phyloP scores from a whole-genome alignment of 2,888 invertebrate species.

The Kuschelorhynchus macadamiae region DNA sequence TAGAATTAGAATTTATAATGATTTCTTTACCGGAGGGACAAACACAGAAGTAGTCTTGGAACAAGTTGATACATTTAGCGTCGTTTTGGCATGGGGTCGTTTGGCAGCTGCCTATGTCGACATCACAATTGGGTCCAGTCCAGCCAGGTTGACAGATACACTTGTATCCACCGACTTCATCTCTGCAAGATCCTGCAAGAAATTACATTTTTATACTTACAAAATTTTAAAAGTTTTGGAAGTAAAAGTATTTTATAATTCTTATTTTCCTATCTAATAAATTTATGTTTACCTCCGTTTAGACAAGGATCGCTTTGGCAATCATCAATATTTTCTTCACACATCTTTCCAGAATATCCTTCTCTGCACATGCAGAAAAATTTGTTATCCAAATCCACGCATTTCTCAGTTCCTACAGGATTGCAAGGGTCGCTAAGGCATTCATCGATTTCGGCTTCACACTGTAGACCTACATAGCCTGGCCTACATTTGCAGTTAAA shows the following conservation, averaged over 20 bases:
- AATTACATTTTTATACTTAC: too few species aligned
- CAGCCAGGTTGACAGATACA: slow-evolving; percentile 89
- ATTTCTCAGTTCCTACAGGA: slow-evolving; percentile 90
- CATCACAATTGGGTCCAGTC: slow-evolving; percentile 88
- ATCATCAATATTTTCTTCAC: slow-evolving; percentile 90
- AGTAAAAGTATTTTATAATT: too few species aligned
- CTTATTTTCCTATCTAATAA: too few species aligned
- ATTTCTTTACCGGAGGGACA: slow-evolving; percentile 72
- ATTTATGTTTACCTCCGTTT: slow-evolving; percentile 74
- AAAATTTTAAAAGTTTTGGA: too few species aligned
- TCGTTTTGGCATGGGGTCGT: slow-evolving; percentile 93
- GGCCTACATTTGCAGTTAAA: slow-evolving; percentile 94
- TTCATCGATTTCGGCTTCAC: slow-evolving; percentile 94
- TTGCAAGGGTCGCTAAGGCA: slow-evolving; percentile 93
- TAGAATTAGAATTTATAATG: background rate
- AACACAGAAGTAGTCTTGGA: slow-evolving; percentile 93
- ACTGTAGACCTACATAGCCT: slow-evolving; percentile 92
- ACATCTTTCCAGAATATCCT: slow-evolving; percentile 88
- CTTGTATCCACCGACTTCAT: slow-evolving; percentile 86
- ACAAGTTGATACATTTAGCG: slow-evolving; percentile 90
- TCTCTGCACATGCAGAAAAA: slow-evolving; percentile 90
- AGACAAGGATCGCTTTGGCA: slow-evolving; percentile 88
- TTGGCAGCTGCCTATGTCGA: slow-evolving; percentile 89
- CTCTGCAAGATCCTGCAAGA: slow-evolving; percentile 80
- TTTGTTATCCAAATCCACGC: slow-evolving; percentile 90